Base-by-base conservation (phyloP, 1,140 invertebrate species). In the Diorhabda carinulata region DNA sequence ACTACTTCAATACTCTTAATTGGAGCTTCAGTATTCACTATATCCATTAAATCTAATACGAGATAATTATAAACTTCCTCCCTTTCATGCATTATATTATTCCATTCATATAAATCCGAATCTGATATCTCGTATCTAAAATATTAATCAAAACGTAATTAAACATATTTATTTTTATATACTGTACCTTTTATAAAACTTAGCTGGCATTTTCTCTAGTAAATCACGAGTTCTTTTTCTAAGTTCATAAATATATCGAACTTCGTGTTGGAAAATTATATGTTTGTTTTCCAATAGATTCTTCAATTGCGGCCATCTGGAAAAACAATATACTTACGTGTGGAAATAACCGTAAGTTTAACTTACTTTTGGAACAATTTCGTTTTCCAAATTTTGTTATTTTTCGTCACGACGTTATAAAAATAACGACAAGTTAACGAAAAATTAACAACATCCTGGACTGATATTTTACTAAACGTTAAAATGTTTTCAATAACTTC, bases 1-100 rank as follows among this genome's bases (percentile, higher is more conserved):
- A 77, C 73, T 5, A 72, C 69, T 64, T 75, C 72, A 7, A 73
- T 68, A 66, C 73, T 77, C 5, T 73, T 70, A 25, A 77, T 77
- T 8, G 68, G 58, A 7, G 43, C 67, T 43, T 67, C 59, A 43
- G 59, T 67, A 69, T 73, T 73, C n/a, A 76, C 64, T 40, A 77
- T 72, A 6, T 72, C 64, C 64, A 72, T 70, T n/a, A 77, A 72
- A 65, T 73, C 64, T 8, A 10, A 44, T 3, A 71, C 66, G 62
- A 76, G 56, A 68, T 75, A 77, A 57, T 70, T 58, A 66, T 76
- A 73, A 5, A 66, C 69, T 63, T 67, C 67, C 2, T 60, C 43
- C 47, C 60, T 64, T 69, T 73, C 72, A 61, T 68, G 63, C 6
- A 70, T 2, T 5, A 77, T 47, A 7, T 25, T 42, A 45, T 45